phyloP scores from a whole-genome alignment of 37 sponge, comb jelly and placozoan species.

The Petrosia ficiformis region DNA sequence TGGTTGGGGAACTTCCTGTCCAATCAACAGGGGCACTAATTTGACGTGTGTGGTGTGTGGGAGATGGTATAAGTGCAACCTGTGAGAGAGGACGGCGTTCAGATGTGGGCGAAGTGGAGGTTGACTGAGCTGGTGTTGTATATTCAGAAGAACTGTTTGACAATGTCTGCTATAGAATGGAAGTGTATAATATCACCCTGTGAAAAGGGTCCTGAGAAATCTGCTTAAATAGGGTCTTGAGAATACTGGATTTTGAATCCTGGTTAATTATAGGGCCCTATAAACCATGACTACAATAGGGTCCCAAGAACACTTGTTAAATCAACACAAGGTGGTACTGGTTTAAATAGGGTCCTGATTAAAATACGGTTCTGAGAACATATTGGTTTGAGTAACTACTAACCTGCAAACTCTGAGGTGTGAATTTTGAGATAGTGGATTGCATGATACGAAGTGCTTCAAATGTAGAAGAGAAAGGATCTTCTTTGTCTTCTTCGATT shows the following conservation, averaged over 20 bases:
- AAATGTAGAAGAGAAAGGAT: slow-evolving; percentile 66
- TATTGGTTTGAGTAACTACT: too few relatives aligned
- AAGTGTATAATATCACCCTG: too few relatives aligned
- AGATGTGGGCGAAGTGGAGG: neutral
- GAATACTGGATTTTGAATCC: too few relatives aligned
- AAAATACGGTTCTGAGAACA: too few relatives aligned
- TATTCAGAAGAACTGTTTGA: neutral
- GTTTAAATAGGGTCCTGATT: too few relatives aligned
- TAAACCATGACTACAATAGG: too few relatives aligned
- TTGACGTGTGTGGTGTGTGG: neutral
- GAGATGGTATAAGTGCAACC: neutral
- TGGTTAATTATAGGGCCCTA: too few relatives aligned
- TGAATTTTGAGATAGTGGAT: slow-evolving; percentile 53
- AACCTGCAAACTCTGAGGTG: neutral
- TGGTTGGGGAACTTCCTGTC: neutral
- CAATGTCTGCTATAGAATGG: neutral
- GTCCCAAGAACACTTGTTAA: too few relatives aligned
- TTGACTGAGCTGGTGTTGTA: neutral
- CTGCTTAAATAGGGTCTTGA: too few relatives aligned
- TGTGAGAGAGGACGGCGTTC: neutral
- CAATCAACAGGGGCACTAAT: neutral
- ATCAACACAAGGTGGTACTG: too few relatives aligned
- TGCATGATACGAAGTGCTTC: slow-evolving; percentile 60
- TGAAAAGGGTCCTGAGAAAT: too few relatives aligned
- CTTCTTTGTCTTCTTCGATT: slow-evolving; percentile 44